A percentile compares a stretch with the other conserved stretches of the same genome.
These are phyloP conservation scores for Cotesia chilonis DNA, from an alignment of 1,140 invertebrate genomes.

Conservation along the genomic window DNA sequence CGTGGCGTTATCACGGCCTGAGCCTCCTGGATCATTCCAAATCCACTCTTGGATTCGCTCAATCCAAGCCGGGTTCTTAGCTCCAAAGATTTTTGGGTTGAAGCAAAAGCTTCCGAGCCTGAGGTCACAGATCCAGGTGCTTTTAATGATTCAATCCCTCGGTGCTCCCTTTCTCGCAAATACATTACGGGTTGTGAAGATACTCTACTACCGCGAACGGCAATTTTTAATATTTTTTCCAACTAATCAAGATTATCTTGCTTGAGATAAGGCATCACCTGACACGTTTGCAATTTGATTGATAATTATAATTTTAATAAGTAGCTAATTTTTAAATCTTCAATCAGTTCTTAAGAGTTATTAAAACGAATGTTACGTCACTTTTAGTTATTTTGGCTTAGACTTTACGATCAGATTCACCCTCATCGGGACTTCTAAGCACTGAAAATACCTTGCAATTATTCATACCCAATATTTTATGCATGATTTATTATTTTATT, in stretches of 20 bases:
- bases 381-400: conserved; percentile 39
- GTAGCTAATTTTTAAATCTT: no score
- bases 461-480: conserved; percentile 56
- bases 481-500: conserved; percentile 49
- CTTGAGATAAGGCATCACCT: no score
- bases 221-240: neutral
- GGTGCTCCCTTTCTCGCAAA: conserved; percentile 62
- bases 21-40: conserved; percentile 57
- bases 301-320: no score
- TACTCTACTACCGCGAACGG: conserved; percentile 20
- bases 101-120: neutral
- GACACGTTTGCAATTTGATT: conserved; percentile 1
- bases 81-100: no score
- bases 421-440: conserved; percentile 63
- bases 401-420: conserved; percentile 53
- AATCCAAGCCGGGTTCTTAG: no score
- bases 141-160: conserved; percentile 48
- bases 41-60: no score
- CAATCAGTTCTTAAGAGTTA: neutral
- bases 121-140: conserved; percentile 6
- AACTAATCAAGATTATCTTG: no score
- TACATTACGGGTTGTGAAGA: conserved; percentile 62
- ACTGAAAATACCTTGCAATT: conserved; percentile 57
- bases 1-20: conserved; percentile 55
- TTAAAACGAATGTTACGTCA: conserved; percentile 4